phyloP scores from a whole-genome alignment of 2,888 invertebrate genomes.

The Andrena bucephala region DNA sequence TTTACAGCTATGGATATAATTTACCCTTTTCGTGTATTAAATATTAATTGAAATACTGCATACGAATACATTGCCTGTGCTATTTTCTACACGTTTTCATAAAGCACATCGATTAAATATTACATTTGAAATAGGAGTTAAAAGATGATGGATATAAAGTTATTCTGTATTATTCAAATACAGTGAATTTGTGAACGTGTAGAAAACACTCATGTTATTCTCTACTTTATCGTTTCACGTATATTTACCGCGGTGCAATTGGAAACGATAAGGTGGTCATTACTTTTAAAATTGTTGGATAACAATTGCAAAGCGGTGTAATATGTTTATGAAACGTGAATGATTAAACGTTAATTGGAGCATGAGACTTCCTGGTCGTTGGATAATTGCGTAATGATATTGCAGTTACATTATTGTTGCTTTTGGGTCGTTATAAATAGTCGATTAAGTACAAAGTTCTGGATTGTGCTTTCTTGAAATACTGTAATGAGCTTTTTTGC shows the following conservation, averaged over 20 bases:
- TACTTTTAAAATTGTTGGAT: constrained; percentile 12
- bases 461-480: constrained; percentile 56
- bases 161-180: not conserved
- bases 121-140: not conserved
- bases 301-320: constrained; percentile 37
- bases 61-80: constrained; percentile 77
- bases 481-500: constrained; percentile 57
- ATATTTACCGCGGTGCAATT: constrained; percentile 24
- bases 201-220: constrained; percentile 39
- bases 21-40: constrained; percentile 75
- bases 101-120: constrained; percentile 28
- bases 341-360: constrained; percentile 18
- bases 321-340: constrained; percentile 20
- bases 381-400: constrained; percentile 27
- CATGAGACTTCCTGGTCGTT: constrained; percentile 27
- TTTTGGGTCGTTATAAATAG: constrained; percentile 56
- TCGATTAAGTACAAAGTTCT: constrained; percentile 69
- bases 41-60: constrained; percentile 79
- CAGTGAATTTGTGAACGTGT: constrained; percentile 28
- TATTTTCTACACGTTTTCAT: constrained; percentile 57
- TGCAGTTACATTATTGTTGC: constrained; percentile 35
- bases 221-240: constrained; percentile 34
- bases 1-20: constrained; percentile 74
- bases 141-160: not conserved
- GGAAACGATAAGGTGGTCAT: not conserved